These are phyloP conservation scores for Papilio dardanus DNA, from an alignment of 1,140 invertebrate species.

Conservation along the genomic window DNA sequence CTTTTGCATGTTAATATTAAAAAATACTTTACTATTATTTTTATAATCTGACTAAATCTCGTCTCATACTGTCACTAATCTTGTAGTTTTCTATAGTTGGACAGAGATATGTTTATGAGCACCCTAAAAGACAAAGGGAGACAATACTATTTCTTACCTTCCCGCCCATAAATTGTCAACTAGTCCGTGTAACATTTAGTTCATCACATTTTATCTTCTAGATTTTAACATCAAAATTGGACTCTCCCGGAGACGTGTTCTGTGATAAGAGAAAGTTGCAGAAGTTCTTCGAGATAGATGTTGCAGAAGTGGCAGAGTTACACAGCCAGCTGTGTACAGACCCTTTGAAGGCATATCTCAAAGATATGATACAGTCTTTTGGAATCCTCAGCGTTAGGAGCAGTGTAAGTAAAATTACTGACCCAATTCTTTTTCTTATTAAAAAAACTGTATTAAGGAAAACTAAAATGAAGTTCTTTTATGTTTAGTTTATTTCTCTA, in stretches of 20 bases:
- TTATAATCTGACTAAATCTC: not conserved
- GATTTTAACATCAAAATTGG: slow-evolving; percentile 72
- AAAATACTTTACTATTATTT: too few relatives aligned
- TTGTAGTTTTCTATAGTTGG: too few relatives aligned
- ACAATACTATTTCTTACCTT: not conserved
- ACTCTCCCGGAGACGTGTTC: slow-evolving; percentile 70
- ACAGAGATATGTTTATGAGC: too few relatives aligned
- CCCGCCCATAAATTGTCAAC: not conserved
- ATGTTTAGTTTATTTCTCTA: too few relatives aligned
- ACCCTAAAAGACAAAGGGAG: not conserved
- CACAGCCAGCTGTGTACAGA: slow-evolving; percentile 78
- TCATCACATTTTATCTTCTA: slow-evolving; percentile 47
- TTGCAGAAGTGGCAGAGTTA: slow-evolving; percentile 57
- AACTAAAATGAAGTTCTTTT: too few relatives aligned
- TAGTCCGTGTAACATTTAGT: not conserved
- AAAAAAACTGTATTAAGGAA: too few relatives aligned
- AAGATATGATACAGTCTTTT: slow-evolving; percentile 80
- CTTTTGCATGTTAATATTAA: not conserved
- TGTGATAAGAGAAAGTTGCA: slow-evolving; percentile 77
- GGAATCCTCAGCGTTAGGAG: slow-evolving; percentile 79
- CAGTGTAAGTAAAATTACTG: slow-evolving; percentile 80
- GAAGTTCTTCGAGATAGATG: slow-evolving; percentile 75
- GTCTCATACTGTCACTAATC: not conserved
- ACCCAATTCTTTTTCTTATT: too few relatives aligned
- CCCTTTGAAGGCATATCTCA: slow-evolving; percentile 78